phyloP scores from a whole-genome alignment of 2,797 vertebrate species.

The Enteromius mattozi region DNA sequence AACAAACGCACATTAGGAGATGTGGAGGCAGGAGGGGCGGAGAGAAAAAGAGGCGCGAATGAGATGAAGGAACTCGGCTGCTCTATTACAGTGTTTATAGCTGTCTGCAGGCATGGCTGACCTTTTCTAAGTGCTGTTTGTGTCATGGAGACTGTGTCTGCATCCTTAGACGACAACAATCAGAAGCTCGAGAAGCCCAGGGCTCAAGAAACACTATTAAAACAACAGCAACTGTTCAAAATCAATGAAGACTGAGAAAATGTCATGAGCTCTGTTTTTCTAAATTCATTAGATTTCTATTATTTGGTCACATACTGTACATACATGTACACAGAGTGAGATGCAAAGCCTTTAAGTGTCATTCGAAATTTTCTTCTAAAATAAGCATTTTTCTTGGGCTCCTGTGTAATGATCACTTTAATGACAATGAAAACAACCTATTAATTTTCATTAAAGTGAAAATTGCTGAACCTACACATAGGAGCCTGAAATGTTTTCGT shows the following conservation, averaged over 20 bases:
- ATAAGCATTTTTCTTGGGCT: too few species aligned
- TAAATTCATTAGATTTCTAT: not conserved
- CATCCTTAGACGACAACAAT: not conserved
- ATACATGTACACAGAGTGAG: not conserved
- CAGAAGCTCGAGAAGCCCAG: conserved; percentile 2
- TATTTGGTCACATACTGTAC: not conserved
- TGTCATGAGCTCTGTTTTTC: not conserved
- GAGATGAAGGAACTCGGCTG: conserved; percentile 15
- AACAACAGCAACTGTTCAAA: conserved; percentile 8
- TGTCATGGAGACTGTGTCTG: conserved; percentile 23
- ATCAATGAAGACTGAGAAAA: conserved; percentile 2
- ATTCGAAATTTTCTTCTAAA: too few species aligned
- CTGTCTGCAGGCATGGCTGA: conserved; percentile 29
- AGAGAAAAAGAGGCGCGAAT: not conserved
- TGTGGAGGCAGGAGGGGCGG: conserved; percentile 1
- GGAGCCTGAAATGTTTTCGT: too few species aligned
- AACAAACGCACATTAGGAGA: conserved; percentile 25
- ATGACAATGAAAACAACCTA: too few species aligned
- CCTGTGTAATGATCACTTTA: too few species aligned
- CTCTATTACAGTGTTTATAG: conserved; percentile 43
- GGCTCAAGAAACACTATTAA: conserved; percentile 27
- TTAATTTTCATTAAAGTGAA: too few species aligned
- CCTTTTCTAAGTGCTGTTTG: conserved; percentile 44
- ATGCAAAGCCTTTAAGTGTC: too few species aligned
- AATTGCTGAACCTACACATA: too few species aligned